A percentile compares a stretch with the other conserved stretches of the same genome.
These are phyloP conservation scores for Peucedramus taeniatus DNA, from an alignment of 2,113 vertebrate genomes.

Conservation along the genomic window DNA sequence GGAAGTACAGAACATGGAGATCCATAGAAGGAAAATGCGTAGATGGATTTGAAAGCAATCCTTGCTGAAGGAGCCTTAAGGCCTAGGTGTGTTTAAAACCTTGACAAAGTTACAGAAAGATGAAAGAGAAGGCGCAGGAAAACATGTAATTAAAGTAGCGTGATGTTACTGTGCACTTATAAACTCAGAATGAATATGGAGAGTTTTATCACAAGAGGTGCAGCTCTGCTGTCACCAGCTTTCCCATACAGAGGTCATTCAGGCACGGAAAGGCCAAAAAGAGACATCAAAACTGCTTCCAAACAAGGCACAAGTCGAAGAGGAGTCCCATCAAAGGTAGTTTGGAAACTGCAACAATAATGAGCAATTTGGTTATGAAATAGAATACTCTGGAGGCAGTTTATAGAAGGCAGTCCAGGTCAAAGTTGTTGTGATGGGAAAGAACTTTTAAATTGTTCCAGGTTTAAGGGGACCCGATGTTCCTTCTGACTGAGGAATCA, in stretches of 20 bases:
- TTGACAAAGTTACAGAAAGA: constrained; percentile 53
- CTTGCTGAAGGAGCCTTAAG: constrained; percentile 40
- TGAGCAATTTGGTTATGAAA: constrained; percentile 29
- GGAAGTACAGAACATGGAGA: neutral
- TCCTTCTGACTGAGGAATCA: neutral
- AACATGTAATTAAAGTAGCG: constrained; percentile 60
- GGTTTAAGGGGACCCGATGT: constrained; percentile 27
- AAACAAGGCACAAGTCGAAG: neutral
- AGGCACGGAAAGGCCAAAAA: neutral
- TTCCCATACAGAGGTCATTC: neutral
- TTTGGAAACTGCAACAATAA: neutral
- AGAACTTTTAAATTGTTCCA: constrained; percentile 38
- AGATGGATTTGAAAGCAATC: constrained; percentile 26
- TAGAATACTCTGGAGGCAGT: constrained; percentile 8
- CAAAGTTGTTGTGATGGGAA: constrained; percentile 18
- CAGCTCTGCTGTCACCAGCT: neutral
- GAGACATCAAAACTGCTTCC: neutral
- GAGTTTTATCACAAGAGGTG: neutral
- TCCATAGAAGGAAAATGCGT: neutral
- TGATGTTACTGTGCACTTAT: constrained; percentile 5
- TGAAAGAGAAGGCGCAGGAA: constrained; percentile 46
- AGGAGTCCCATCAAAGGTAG: neutral
- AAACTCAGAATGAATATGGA: neutral
- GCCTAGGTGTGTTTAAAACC: constrained; percentile 55
- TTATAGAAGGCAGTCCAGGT: constrained; percentile 4